These are phyloP conservation scores for Drosophila percnosoma DNA, from an alignment of 2,888 invertebrate genomes.

Conservation along the genomic window DNA sequence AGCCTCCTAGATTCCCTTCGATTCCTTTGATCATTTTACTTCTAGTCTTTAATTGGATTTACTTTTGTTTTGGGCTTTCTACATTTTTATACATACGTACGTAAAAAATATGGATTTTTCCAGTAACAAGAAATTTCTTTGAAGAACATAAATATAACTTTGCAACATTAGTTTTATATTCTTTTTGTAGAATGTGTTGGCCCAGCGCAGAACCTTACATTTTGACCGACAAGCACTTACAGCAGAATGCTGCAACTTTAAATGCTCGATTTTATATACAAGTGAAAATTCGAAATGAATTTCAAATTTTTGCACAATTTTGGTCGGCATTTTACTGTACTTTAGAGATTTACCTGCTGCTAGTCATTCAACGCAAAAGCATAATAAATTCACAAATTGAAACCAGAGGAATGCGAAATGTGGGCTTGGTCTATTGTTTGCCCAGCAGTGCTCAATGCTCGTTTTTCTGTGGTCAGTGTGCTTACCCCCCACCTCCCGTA, in stretches of 20 bases:
- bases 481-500: neutral
- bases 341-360: neutral
- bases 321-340: neutral
- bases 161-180: neutral
- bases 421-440: conserved; percentile 11
- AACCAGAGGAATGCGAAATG: neutral
- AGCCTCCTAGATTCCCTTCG: neutral
- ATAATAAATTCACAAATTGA: neutral
- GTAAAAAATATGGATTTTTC: neutral
- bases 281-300: neutral
- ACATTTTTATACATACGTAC: neutral
- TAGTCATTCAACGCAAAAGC: neutral
- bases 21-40: neutral
- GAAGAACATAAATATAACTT: neutral
- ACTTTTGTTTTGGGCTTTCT: neutral
- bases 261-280: neutral
- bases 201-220: neutral
- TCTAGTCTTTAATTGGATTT: neutral
- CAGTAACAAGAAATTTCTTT: neutral
- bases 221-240: neutral
- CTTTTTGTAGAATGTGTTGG: neutral
- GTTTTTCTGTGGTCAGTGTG: conserved; percentile 26
- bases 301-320: neutral
- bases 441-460: neutral
- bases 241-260: neutral